Percentiles rank a stretch among this genome's conserved stretches.
Evolutionary conservation across 2,888 invertebrate genomes (phyloP).

Genomic region (Lasioglossum villosulum): DNA sequence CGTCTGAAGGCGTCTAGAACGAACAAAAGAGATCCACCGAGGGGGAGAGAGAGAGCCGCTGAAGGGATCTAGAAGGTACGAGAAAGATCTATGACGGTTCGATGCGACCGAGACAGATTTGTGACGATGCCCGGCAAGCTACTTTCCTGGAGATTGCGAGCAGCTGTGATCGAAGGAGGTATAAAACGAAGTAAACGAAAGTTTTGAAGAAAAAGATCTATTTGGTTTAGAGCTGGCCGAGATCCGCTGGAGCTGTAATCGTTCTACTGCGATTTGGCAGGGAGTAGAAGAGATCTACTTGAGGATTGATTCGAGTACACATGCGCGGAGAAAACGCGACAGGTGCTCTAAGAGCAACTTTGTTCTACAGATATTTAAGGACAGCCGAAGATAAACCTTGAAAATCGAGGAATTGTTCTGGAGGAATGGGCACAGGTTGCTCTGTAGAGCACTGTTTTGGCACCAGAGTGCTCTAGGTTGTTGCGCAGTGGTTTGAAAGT

Average conservation of each 20-base stretch:
- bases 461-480: neutral
- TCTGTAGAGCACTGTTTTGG: too few relatives aligned
- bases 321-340: neutral
- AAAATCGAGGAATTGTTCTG: neutral
- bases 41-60: neutral
- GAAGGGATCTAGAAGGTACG: neutral
- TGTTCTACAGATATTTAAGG: neutral
- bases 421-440: too few relatives aligned
- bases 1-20: conserved; percentile 1
- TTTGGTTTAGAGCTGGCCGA: neutral
- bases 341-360: neutral
- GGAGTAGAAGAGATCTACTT: neutral
- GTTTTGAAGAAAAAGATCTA: neutral
- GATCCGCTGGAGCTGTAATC: neutral
- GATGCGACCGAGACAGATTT: neutral
- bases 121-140: neutral
- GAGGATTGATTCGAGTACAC: neutral
- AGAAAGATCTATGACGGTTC: neutral
- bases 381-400: neutral
- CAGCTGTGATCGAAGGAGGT: neutral
- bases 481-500: neutral
- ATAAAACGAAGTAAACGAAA: neutral
- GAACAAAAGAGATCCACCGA: neutral
- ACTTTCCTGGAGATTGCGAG: neutral
- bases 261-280: neutral